Evolutionary conservation across 2,888 invertebrate genomes (phyloP).

Genomic region (Amaurobius ferox): DNA sequence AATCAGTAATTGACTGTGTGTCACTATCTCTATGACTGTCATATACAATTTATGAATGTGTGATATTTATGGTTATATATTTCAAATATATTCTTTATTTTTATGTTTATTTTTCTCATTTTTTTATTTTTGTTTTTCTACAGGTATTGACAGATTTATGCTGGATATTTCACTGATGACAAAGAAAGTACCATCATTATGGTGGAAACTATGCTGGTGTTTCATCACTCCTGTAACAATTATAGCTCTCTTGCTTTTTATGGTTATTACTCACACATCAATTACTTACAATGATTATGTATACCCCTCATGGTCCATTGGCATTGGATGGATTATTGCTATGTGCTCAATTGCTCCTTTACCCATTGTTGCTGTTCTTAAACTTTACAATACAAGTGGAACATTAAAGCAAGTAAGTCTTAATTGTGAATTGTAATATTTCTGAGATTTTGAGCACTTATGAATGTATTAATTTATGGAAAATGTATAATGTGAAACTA

Average conservation of each 20-base stretch:
- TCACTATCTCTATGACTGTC: too few relatives aligned
- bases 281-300: constrained; percentile 77
- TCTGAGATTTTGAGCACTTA: too few relatives aligned
- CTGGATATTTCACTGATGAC: constrained; percentile 73
- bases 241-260: constrained; percentile 53
- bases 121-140: neutral
- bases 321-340: constrained; percentile 77
- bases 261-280: constrained; percentile 75
- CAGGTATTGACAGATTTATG: constrained; percentile 76
- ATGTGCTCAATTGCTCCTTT: constrained; percentile 76
- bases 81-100: too few relatives aligned
- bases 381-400: constrained; percentile 64
- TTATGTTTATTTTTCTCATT: neutral
- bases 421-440: too few relatives aligned
- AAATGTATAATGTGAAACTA: too few relatives aligned
- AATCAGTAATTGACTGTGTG: too few relatives aligned
- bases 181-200: constrained; percentile 46
- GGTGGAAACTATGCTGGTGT: constrained; percentile 73
- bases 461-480: too few relatives aligned
- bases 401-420: constrained; percentile 60
- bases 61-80: too few relatives aligned
- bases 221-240: constrained; percentile 70
- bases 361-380: constrained; percentile 75
- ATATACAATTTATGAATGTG: too few relatives aligned
- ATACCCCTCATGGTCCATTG: constrained; percentile 76